Base-by-base conservation (phyloP, 2,888 invertebrate genomes). In the Melanotus villosus region DNA sequence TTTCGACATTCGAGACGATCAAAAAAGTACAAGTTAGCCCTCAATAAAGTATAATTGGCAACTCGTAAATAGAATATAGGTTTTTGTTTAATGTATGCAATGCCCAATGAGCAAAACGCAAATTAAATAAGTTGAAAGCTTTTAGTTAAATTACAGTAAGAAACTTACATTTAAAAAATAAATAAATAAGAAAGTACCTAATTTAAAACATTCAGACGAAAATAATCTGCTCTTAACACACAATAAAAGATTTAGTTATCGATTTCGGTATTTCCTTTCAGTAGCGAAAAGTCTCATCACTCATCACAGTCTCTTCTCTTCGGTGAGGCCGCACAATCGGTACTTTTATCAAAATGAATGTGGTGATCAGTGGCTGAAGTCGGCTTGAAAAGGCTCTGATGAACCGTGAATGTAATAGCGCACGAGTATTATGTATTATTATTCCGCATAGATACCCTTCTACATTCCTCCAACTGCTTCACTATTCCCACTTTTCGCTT, bases 321-420 rank as follows among this genome's bases (percentile, higher is more conserved):
- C 34, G 23, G 38, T 36, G 26, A 36, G 57, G 45, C 47, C 45
- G 26, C 63, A 62, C 65, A 65, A 66, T 65, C 58, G 65, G 58
- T 65, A 65, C 65, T 65, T 59, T 65, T 58, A 58, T 65, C 60
- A 67, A 60, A 67, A 68, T 72, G 75, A 68, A 72, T 72, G 68
- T 21, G 63, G 72, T 76, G 73, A 75, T 76, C 72, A 73, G 73
- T 66, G 65, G 47, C 70, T 71, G 71, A 60, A 69, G 65, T 65
- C 60, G 57, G 62, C 50, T 59, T 70, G 69, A 72, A 72, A 73
- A 67, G 70, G 56, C 60, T 57, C 57, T 54, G 64, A 73, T 72
- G 73, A 70, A 71, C 62, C 64, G 59, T 72, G 70, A 73, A 73
- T 73, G 70, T 71, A 71, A 70, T 67, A 60, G 71, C 36, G 59